phyloP scores from a whole-genome alignment of 1,140 invertebrate genomes.

The Drosophila saltans region DNA sequence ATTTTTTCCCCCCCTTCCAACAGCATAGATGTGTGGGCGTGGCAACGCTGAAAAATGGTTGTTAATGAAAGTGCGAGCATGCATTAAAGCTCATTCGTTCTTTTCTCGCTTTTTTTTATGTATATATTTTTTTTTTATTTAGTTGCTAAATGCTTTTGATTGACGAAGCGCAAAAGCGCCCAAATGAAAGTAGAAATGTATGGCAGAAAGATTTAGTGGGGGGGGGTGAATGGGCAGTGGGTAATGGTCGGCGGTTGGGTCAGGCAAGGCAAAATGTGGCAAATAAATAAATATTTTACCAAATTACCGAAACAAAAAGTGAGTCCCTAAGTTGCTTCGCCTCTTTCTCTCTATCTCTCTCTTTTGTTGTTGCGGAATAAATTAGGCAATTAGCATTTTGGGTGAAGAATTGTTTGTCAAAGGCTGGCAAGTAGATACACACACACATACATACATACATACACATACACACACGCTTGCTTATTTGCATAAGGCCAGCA shows the following conservation, averaged over 20 bases:
- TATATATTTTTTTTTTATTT: slow-evolving; percentile 15
- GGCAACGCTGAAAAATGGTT: slow-evolving; percentile 45
- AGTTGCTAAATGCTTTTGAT: slow-evolving; percentile 72
- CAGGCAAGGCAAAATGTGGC: background rate
- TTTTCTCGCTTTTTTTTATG: background rate
- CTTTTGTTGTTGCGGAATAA: slow-evolving; percentile 38
- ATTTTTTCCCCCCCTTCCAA: slow-evolving; percentile 48
- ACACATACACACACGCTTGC: background rate
- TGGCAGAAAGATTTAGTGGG: slow-evolving; percentile 10
- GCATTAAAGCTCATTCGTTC: slow-evolving; percentile 65
- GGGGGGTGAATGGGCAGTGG: background rate
- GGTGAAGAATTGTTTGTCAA: slow-evolving; percentile 31
- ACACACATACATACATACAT: background rate
- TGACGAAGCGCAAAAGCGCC: slow-evolving; percentile 74
- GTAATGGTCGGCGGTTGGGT: no score
- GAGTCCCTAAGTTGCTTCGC: background rate
- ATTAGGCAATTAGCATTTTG: slow-evolving; percentile 75
- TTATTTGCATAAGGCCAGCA: background rate
- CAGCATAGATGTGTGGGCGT: slow-evolving; percentile 72
- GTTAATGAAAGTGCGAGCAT: slow-evolving; percentile 80
- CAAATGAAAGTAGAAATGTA: slow-evolving; percentile 48
- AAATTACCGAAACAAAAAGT: slow-evolving; percentile 34
- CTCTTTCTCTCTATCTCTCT: no score
- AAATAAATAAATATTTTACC: slow-evolving; percentile 52
- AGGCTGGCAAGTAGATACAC: background rate